Conservation (phyloP, 2,797 vertebrate genomes). For the Gadopsis marmoratus region DNA sequence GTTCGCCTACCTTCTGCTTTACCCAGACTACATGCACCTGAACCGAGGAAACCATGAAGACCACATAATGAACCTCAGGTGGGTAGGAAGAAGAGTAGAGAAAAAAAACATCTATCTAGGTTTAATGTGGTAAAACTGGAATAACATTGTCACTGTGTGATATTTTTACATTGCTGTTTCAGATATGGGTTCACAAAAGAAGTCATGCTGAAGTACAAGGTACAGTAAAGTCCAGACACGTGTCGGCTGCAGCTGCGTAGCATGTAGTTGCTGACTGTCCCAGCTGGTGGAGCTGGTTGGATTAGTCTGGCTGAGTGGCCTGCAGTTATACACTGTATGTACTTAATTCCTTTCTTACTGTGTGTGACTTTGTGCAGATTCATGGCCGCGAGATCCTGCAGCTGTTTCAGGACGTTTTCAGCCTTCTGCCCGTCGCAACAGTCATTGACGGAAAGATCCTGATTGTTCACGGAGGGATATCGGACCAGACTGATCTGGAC, state of each 20-base stretch:
- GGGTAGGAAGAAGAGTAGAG: background rate
- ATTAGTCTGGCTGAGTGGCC: background rate
- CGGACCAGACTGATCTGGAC: constrained; percentile 92
- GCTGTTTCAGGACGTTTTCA: constrained; percentile 92
- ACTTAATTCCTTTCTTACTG: background rate
- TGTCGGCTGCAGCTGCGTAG: background rate
- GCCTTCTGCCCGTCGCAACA: constrained; percentile 93
- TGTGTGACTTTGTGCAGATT: constrained; percentile 75
- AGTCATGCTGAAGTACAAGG: constrained; percentile 95
- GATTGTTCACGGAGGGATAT: constrained; percentile 95
- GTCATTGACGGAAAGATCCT: constrained; percentile 94
- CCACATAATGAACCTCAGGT: constrained; percentile 96
- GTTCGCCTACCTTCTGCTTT: constrained; percentile 93
- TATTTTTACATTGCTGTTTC: constrained; percentile 65
- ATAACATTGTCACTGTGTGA: background rate
- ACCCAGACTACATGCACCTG: constrained; percentile 92
- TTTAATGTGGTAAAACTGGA: background rate
- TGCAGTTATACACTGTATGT: background rate
- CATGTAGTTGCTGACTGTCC: background rate
- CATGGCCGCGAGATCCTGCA: constrained; percentile 89
- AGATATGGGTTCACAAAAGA: constrained; percentile 98
- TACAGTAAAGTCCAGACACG: constrained; percentile 63
- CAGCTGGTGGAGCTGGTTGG: background rate
- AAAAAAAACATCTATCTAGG: background rate
- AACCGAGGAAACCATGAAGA: constrained; percentile 99